phyloP scores from a whole-genome alignment of 2,113 vertebrate species.

The Scomber colias region DNA sequence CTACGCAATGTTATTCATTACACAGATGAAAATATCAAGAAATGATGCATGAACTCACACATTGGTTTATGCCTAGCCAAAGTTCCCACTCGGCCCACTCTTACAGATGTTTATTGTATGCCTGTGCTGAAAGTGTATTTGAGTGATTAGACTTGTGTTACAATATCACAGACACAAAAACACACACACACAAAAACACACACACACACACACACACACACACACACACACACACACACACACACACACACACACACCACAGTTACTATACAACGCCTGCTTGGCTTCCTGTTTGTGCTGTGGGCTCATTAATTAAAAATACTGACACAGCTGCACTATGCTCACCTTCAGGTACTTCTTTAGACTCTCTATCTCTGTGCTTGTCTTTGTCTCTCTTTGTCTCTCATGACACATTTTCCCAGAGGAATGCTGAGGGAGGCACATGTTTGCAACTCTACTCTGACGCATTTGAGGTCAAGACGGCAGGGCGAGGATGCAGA shows the following conservation, averaged over 20 bases:
- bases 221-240: slow-evolving; percentile 13
- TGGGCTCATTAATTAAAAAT: slow-evolving; percentile 57
- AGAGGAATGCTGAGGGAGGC: slow-evolving; percentile 46
- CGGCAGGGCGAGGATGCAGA: slow-evolving; percentile 29
- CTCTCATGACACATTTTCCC: slow-evolving; percentile 19
- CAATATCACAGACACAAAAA: not conserved
- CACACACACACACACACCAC: not conserved
- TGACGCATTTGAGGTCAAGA: slow-evolving; percentile 58
- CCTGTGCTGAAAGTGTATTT: slow-evolving; percentile 25
- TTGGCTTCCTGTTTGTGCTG: slow-evolving; percentile 11
- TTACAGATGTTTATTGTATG: slow-evolving; percentile 7
- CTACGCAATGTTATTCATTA: slow-evolving; percentile 43
- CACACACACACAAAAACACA: too few species aligned
- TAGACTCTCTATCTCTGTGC: slow-evolving; percentile 18
- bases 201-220: too few species aligned
- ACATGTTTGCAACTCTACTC: slow-evolving; percentile 34
- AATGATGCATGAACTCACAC: slow-evolving; percentile 33
- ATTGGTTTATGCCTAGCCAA: slow-evolving; percentile 12
- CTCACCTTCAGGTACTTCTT: slow-evolving; percentile 29
- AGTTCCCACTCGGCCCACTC: slow-evolving; percentile 36
- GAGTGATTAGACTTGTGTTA: slow-evolving; percentile 36
- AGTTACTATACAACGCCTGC: not conserved
- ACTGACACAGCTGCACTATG: slow-evolving; percentile 42
- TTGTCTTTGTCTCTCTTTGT: not conserved
- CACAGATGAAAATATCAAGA: slow-evolving; percentile 35